Evolutionary conservation across 2,797 vertebrate species (phyloP), one percentile per base, ranked within the genome.

Genomic region (Tokudaia muenninki): DNA sequence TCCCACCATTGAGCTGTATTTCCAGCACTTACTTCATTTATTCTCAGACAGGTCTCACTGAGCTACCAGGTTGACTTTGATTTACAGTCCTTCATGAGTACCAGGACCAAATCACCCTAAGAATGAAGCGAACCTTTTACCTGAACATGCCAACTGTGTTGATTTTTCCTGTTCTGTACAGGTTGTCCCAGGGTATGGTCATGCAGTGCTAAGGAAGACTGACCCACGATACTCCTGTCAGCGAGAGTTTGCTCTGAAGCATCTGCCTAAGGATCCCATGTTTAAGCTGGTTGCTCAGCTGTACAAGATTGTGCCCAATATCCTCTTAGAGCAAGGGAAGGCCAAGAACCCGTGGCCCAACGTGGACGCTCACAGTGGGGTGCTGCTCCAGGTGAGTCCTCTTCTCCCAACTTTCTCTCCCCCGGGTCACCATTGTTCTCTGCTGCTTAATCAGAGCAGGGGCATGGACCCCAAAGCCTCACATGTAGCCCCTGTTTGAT

Each of bases 341-440:
- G 99, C 99, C 98, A 99, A 99, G 98, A 99, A 99, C 98, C 99
- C 99, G 65, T 99, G 99, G 99, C 99, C 99, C 98, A 99, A 99
- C 3, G 99, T 99, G 89, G 99, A 99, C 0, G 99, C 99, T 41
- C 99, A 99, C 98, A 99, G 99, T 0, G 99, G 99, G 21, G 99
- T 99, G 61, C 98, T 99, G 97, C 99, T 99, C 96, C 99, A 99
- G 99, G 99, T 99, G 92, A 98, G 98, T 61, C 0, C 0, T 50
- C 16, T 31, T 13, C 67, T 78, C 14, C 41, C 14, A 29, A 0
- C 34, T 78, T 77, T 37, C 55, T 41, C 61, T 31, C 3, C 11
- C 90, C 50, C 83, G 21, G 57, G 59, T n/a, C 65, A 80, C 75
- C 21, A 14, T n/a, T 92, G 1, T 92, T 93, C 55, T 82, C 65